Conservation (phyloP, 2,797 vertebrate genomes). For the Enteromius viviparus region DNA sequence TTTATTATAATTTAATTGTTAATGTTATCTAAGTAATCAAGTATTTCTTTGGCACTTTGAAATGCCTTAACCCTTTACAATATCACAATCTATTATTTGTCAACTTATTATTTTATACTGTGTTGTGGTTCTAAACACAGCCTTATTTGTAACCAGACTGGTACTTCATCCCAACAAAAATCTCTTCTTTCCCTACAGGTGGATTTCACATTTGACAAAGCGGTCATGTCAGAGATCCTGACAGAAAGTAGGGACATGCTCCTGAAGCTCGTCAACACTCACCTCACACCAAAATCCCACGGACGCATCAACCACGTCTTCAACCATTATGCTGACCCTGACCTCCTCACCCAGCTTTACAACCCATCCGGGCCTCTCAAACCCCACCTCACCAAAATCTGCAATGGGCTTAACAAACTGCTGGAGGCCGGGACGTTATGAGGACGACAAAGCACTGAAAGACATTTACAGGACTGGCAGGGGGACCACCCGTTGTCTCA, state of each 20-base stretch:
- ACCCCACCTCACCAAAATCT: slow-evolving; percentile 83
- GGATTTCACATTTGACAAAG: slow-evolving; percentile 89
- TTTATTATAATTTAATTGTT: not conserved
- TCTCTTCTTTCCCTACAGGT: slow-evolving; percentile 71
- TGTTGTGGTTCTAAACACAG: not conserved
- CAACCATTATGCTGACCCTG: slow-evolving; percentile 84
- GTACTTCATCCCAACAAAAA: not conserved
- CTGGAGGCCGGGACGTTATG: slow-evolving; percentile 84
- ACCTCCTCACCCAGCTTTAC: slow-evolving; percentile 85
- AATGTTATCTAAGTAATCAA: not conserved
- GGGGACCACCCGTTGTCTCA: slow-evolving; percentile 25
- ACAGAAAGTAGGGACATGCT: slow-evolving; percentile 81
- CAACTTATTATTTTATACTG: not conserved
- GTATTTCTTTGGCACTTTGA: not conserved
- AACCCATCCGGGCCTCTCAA: slow-evolving; percentile 75
- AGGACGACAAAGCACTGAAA: slow-evolving; percentile 17
- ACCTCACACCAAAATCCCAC: slow-evolving; percentile 89
- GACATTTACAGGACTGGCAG: slow-evolving; percentile 35
- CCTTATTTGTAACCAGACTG: not conserved
- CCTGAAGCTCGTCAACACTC: slow-evolving; percentile 83
- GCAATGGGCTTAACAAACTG: slow-evolving; percentile 85
- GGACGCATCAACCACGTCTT: slow-evolving; percentile 89
- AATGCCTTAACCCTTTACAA: not conserved
- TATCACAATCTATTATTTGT: not conserved
- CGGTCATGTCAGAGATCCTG: slow-evolving; percentile 80